Evolutionary conservation across 2,113 vertebrate species (phyloP).

Genomic region (Spea multiplicata): DNA sequence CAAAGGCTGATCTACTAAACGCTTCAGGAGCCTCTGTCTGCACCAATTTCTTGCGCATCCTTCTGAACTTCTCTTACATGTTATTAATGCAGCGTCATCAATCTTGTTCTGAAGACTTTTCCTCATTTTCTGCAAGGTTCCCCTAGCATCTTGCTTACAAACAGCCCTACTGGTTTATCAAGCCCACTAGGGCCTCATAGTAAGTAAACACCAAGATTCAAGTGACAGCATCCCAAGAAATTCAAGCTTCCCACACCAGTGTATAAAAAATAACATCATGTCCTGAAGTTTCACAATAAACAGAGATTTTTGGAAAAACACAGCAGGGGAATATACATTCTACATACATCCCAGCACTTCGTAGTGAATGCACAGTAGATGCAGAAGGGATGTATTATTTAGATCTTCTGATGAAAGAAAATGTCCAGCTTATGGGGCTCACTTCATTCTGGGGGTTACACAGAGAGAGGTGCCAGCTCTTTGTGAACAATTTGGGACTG

Average conservation of each 20-base stretch:
- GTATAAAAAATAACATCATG: too few relatives aligned
- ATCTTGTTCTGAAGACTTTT: constrained; percentile 63
- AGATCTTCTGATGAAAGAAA: too few relatives aligned
- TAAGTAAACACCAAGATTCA: background rate
- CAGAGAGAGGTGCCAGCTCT: too few relatives aligned
- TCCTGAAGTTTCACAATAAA: too few relatives aligned
- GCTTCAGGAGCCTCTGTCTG: constrained; percentile 50
- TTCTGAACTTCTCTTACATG: constrained; percentile 63
- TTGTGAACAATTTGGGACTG: too few relatives aligned
- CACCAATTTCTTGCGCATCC: constrained; percentile 57
- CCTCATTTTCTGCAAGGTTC: constrained; percentile 22
- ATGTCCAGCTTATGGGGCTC: too few relatives aligned
- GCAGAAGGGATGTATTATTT: too few relatives aligned
- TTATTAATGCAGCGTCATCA: constrained; percentile 67
- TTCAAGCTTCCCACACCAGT: background rate
- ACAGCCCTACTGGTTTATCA: constrained; percentile 13
- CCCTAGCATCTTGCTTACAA: constrained; percentile 14
- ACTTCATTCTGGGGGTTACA: too few relatives aligned
- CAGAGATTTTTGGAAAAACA: too few relatives aligned
- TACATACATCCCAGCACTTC: too few relatives aligned
- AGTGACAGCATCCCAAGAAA: background rate
- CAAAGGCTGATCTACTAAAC: constrained; percentile 52
- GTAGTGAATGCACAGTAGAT: too few relatives aligned
- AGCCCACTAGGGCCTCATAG: constrained; percentile 9
- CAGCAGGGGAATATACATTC: too few relatives aligned